Percentiles rank a stretch among this genome's conserved stretches.
Evolutionary conservation across 1,140 invertebrate genomes (phyloP).

Genomic region (Trichogramma pretiosum): DNA sequence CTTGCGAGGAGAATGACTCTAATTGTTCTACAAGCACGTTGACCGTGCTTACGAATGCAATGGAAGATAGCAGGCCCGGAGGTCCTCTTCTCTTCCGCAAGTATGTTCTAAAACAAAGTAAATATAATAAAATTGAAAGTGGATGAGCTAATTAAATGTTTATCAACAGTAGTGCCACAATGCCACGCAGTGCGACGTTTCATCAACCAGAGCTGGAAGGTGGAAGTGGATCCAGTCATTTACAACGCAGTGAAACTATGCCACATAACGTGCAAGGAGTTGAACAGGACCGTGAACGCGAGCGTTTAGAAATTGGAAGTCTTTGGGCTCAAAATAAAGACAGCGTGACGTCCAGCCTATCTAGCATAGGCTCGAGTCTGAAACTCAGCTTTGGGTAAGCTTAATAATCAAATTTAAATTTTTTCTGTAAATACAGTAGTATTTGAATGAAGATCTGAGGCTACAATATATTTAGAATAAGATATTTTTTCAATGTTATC

Average conservation of each 20-base stretch:
- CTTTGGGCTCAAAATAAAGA: constrained; percentile 46
- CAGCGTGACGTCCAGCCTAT: constrained; percentile 65
- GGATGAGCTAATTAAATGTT: constrained; percentile 20
- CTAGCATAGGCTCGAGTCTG: constrained; percentile 65
- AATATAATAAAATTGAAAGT: background rate
- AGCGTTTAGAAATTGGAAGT: constrained; percentile 38
- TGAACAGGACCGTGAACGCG: constrained; percentile 41
- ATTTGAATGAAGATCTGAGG: too few species aligned
- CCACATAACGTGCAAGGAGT: constrained; percentile 48
- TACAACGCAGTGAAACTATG: constrained; percentile 76
- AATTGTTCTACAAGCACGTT: constrained; percentile 44
- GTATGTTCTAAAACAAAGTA: constrained; percentile 20
- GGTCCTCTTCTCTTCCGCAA: constrained; percentile 43
- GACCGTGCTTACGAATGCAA: constrained; percentile 38
- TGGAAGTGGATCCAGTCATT: constrained; percentile 30
- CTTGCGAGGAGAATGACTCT: constrained; percentile 43
- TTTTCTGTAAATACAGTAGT: too few species aligned
- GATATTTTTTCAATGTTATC: too few species aligned
- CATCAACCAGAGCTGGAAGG: constrained; percentile 38
- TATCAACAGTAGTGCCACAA: constrained; percentile 28
- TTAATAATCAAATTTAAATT: too few species aligned
- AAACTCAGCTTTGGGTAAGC: constrained; percentile 77
- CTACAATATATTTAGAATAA: too few species aligned
- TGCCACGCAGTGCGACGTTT: constrained; percentile 42
- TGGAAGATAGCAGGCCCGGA: constrained; percentile 39